A percentile compares a stretch with the other conserved stretches of the same genome.
phyloP scores from a whole-genome alignment of 1,140 invertebrate species.

The Hermetia illucens region DNA sequence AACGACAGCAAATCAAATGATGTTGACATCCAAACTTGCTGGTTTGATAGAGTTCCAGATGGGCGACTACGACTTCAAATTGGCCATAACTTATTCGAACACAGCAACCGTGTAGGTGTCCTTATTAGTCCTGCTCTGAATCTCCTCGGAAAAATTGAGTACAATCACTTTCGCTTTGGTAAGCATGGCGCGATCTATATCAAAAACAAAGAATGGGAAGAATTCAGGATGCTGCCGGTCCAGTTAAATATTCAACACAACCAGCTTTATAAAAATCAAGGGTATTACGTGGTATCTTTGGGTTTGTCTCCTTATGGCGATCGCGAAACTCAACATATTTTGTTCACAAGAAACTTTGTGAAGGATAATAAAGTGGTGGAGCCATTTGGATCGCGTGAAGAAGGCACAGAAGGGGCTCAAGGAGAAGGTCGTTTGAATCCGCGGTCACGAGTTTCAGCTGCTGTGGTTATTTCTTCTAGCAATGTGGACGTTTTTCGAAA shows the following conservation, averaged over 20 bases:
- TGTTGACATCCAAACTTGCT: slow-evolving; percentile 66
- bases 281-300: slow-evolving; percentile 74
- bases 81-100: slow-evolving; percentile 70
- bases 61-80: slow-evolving; percentile 55
- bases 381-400: slow-evolving; percentile 56
- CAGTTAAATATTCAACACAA: slow-evolving; percentile 73
- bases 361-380: slow-evolving; percentile 76
- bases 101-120: slow-evolving; percentile 60
- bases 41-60: slow-evolving; percentile 36
- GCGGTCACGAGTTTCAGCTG: slow-evolving; percentile 74
- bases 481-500: slow-evolving; percentile 86
- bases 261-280: slow-evolving; percentile 74
- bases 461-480: slow-evolving; percentile 76
- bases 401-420: slow-evolving; percentile 35
- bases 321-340: slow-evolving; percentile 49
- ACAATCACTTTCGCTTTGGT: slow-evolving; percentile 76
- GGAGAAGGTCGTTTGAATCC: slow-evolving; percentile 49
- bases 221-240: slow-evolving; percentile 55
- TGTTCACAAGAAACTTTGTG: slow-evolving; percentile 83
- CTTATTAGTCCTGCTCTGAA: slow-evolving; percentile 76
- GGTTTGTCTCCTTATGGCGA: slow-evolving; percentile 76
- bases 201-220: slow-evolving; percentile 61
- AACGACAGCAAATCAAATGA: slow-evolving; percentile 59
- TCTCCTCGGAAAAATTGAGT: slow-evolving; percentile 61
- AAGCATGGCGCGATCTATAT: slow-evolving; percentile 72